Conservation (phyloP, 1,140 invertebrate species). For the Papilio helenus region DNA sequence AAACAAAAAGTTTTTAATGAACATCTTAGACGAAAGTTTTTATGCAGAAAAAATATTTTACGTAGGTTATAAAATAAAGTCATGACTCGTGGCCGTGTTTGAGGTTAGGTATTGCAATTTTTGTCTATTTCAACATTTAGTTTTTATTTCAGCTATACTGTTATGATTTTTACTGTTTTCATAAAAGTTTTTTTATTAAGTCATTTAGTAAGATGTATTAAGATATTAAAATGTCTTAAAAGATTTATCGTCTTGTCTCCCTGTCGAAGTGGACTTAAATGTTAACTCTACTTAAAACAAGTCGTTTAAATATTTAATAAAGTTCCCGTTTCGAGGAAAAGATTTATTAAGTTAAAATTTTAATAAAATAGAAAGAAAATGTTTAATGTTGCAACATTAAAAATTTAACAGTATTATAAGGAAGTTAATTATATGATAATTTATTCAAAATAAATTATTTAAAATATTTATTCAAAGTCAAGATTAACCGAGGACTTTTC, state of each 20-base stretch:
- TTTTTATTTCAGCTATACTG: neutral
- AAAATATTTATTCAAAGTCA: neutral
- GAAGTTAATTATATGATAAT: neutral
- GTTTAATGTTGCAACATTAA: too few species aligned
- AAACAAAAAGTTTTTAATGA: too few species aligned
- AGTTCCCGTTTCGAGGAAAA: neutral
- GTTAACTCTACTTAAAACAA: conserved; percentile 20
- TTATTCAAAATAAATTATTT: neutral
- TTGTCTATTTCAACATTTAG: too few species aligned
- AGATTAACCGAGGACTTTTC: neutral
- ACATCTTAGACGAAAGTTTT: too few species aligned
- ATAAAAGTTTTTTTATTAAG: neutral
- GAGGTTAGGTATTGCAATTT: neutral
- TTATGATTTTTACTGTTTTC: neutral
- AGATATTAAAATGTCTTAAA: neutral
- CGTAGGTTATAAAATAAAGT: too few species aligned
- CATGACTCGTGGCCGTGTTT: neutral
- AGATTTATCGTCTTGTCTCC: neutral
- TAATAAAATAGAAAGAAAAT: neutral
- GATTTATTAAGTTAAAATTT: neutral
- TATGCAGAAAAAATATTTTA: neutral
- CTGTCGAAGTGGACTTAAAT: conserved; percentile 16
- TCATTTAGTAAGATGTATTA: neutral
- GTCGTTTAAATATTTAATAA: neutral
- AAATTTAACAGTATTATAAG: neutral